These are phyloP conservation scores for Saturnia japonica DNA, from an alignment of 2,888 invertebrate species.

Conservation along the genomic window DNA sequence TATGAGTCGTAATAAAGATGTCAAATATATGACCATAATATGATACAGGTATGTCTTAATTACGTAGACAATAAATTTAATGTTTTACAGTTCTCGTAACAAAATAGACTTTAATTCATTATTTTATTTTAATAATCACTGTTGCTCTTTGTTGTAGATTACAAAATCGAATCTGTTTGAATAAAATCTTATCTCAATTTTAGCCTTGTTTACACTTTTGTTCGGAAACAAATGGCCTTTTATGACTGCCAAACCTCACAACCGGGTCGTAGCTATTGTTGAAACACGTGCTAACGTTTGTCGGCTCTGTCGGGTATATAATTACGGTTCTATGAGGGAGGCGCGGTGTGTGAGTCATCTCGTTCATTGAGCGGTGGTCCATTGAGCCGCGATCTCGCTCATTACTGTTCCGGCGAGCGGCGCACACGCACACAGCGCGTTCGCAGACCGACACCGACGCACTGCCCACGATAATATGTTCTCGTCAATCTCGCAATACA, in stretches of 20 bases:
- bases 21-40: background rate
- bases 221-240: slow-evolving; percentile 40
- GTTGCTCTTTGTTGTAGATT: background rate
- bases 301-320: slow-evolving; percentile 60
- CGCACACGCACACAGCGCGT: slow-evolving; percentile 69
- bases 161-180: background rate
- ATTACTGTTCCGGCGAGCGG: slow-evolving; percentile 81
- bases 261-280: slow-evolving; percentile 23
- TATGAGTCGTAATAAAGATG: too few relatives aligned
- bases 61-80: background rate
- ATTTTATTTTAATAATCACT: background rate
- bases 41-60: background rate
- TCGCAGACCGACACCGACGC: slow-evolving; percentile 63
- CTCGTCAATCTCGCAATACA: slow-evolving; percentile 67
- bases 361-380: slow-evolving; percentile 70
- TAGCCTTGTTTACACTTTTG: slow-evolving; percentile 33
- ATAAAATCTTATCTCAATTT: background rate
- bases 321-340: slow-evolving; percentile 73
- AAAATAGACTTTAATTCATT: background rate
- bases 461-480: slow-evolving; percentile 69
- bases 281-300: slow-evolving; percentile 54
- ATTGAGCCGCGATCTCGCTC: slow-evolving; percentile 77
- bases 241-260: background rate
- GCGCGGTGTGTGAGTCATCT: slow-evolving; percentile 78
- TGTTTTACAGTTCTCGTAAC: background rate